phyloP scores from a whole-genome alignment of 2,797 vertebrate species.

The Taeniopygia guttata region DNA sequence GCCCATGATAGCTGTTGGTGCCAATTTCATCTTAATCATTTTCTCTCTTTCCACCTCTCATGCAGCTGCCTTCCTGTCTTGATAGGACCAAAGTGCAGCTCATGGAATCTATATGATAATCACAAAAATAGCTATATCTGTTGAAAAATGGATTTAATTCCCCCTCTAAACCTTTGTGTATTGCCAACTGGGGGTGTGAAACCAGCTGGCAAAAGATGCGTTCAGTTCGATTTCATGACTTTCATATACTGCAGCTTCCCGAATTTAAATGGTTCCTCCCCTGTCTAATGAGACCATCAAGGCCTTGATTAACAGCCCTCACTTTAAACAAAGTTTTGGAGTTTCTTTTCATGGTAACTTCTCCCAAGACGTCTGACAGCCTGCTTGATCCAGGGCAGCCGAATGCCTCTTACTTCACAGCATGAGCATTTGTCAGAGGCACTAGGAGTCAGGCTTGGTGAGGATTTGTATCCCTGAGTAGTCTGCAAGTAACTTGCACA shows the following conservation, averaged over 20 bases:
- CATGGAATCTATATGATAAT: conserved; percentile 63
- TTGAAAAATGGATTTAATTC: conserved; percentile 66
- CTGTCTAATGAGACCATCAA: conserved; percentile 37
- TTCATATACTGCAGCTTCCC: conserved; percentile 18
- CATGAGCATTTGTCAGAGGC: conserved; percentile 24
- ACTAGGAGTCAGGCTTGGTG: neutral
- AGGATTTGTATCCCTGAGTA: neutral
- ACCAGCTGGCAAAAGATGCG: conserved; percentile 64
- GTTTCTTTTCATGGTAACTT: neutral
- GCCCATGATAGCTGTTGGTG: conserved; percentile 23
- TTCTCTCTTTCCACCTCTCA: conserved; percentile 61
- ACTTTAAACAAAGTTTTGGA: conserved; percentile 31
- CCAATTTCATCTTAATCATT: conserved; percentile 46
- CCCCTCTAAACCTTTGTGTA: conserved; percentile 60
- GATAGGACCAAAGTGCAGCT: conserved; percentile 59
- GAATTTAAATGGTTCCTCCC: conserved; percentile 30
- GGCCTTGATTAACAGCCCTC: conserved; percentile 35
- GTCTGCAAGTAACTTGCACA: conserved; percentile 37
- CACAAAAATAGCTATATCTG: conserved; percentile 63
- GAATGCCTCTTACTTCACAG: conserved; percentile 17
- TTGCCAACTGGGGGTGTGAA: conserved; percentile 70
- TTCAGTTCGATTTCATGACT: conserved; percentile 55
- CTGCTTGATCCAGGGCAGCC: neutral
- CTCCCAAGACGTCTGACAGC: neutral
- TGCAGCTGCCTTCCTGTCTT: conserved; percentile 57